Conservation (phyloP, 2,888 invertebrate genomes). For the Linyphia triangularis region DNA sequence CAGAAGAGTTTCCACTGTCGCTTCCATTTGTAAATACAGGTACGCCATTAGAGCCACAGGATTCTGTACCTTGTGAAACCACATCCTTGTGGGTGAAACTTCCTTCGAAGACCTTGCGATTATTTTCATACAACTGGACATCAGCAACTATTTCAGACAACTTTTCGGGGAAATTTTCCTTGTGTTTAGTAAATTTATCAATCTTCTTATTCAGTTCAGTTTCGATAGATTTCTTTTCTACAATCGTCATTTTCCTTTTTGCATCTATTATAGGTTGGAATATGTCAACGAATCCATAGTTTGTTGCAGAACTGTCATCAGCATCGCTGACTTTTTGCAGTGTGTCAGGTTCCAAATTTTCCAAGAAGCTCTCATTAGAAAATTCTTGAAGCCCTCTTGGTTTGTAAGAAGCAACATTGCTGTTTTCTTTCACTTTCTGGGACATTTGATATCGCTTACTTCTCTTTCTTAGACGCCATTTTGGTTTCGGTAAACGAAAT, state of each 20-base stretch:
- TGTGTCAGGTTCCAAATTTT: constrained; percentile 19
- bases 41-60: not conserved
- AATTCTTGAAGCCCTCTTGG: not conserved
- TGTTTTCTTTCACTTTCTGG: not conserved
- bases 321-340: not conserved
- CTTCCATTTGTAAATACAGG: not conserved
- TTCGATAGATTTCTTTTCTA: not conserved
- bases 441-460: constrained; percentile 28
- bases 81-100: constrained; percentile 1
- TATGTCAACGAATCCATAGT: not conserved
- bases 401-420: not conserved
- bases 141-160: not conserved
- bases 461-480: constrained; percentile 22
- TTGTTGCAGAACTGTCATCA: not conserved
- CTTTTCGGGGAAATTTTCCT: not conserved
- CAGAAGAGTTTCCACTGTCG: not conserved
- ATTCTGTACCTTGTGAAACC: not conserved
- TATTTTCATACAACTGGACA: not conserved
- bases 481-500: not conserved
- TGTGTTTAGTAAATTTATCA: not conserved
- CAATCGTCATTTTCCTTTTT: not conserved
- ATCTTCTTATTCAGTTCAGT: not conserved
- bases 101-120: not conserved
- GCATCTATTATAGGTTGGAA: constrained; percentile 13
- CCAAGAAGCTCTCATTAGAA: constrained; percentile 9